Evolutionary conservation across 2,888 invertebrate genomes (phyloP), one percentile per base, ranked within the genome.

Genomic region (Pristionchus mayeri): DNA sequence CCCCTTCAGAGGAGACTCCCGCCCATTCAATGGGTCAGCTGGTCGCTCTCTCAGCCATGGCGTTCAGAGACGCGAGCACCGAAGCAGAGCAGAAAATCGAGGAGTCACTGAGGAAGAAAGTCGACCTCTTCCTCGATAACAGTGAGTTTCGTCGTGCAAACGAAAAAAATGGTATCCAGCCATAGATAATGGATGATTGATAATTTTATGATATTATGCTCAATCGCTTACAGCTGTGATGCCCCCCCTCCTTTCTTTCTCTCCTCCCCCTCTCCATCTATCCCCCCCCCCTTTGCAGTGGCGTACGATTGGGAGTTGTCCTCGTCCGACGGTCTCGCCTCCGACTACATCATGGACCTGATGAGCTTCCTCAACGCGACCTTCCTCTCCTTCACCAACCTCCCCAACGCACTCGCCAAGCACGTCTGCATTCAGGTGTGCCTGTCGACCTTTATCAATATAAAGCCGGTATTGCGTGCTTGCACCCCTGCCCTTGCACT

Each of bases 31-130:
- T 75, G 11, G 84, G 84, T 34, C 84, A 84, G 24, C 75, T 84
- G 21, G 84, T 84, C n/a, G 84, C 84, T 0, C 54, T 84, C 13
- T 52, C 71, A n/a, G 84, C 71, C 27, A 75, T 52, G 52, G 84
- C 75, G 34, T 84, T 84, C 84, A 21, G 84, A 37, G 84, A 84
- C 27, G 84, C 84, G 16, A 11, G 94, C 96, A 96, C 96, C 91
- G 98, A 98, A 93, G 98, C 98, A 0, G 98, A 98, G 92, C 95
- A 96, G 88, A 97, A 98, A 94, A 99, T 99, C 88, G 98, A 98
- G 90, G 96, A 96, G 87, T 96, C 97, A 90, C 94, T 99, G 27
- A 96, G 96, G 92, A 95, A 96, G 86, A 99, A 99, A 93, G 95
- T 99, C 60, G 96, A 98, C 93, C 98, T 98, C 93, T 98, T 98